Conservation (phyloP, 2,113 vertebrate species). For the Malurus melanocephalus region DNA sequence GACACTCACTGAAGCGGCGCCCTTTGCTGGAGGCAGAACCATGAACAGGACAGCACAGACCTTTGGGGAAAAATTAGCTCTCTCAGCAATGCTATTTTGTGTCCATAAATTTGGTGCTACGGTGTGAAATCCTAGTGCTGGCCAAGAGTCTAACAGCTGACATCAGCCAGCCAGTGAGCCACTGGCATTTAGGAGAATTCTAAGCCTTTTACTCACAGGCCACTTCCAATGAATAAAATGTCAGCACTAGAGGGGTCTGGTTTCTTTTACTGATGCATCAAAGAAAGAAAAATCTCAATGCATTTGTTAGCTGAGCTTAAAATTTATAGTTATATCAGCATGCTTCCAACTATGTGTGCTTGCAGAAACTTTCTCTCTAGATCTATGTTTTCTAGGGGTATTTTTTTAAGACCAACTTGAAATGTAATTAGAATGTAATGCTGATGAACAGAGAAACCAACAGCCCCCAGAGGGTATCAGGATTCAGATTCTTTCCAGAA, state of each 20-base stretch:
- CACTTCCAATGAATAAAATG: conserved; percentile 51
- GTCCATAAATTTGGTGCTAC: neutral
- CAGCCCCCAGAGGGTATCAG: neutral
- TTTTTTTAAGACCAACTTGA: neutral
- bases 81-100: neutral
- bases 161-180: conserved; percentile 2
- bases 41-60: neutral
- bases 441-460: neutral
- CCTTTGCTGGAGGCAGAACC: conserved; percentile 13
- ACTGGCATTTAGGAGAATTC: conserved; percentile 32
- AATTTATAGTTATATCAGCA: neutral
- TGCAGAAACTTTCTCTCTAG: neutral
- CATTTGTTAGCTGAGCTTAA: neutral
- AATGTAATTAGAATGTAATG: neutral
- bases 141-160: conserved; percentile 30
- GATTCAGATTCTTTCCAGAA: conserved; percentile 7
- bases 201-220: conserved; percentile 59
- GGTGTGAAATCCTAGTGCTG: conserved; percentile 19
- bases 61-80: neutral
- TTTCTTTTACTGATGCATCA: conserved; percentile 22
- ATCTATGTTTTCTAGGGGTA: neutral
- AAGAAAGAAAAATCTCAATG: neutral
- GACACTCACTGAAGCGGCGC: neutral
- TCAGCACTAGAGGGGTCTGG: neutral
- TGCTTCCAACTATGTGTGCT: neutral